Conservation (phyloP, 1,140 invertebrate species). For the Nymphalis io region DNA sequence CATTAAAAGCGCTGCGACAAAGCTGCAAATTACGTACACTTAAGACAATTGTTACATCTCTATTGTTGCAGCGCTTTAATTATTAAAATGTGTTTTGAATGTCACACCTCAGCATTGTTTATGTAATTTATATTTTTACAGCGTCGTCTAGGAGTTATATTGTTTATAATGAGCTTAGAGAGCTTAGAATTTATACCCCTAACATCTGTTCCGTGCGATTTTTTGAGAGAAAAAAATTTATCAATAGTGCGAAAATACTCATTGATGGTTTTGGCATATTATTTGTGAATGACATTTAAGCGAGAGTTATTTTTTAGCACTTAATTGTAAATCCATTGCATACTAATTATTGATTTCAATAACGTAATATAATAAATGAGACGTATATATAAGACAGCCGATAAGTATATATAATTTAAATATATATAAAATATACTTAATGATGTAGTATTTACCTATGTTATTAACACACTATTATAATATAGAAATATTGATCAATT, state of each 20-base stretch:
- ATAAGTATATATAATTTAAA: no score
- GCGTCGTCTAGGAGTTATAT: conserved; percentile 10
- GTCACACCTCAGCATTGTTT: conserved; percentile 37
- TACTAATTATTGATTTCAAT: no score
- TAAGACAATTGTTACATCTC: not conserved
- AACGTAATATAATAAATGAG: no score
- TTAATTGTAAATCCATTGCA: not conserved
- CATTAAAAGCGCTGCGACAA: not conserved
- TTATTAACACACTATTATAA: no score
- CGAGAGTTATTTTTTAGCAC: no score
- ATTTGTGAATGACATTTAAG: no score
- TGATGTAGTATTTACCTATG: no score
- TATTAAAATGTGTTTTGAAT: conserved; percentile 24
- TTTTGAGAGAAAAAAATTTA: not conserved
- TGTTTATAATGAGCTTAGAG: conserved; percentile 2
- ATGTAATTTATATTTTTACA: conserved; percentile 28
- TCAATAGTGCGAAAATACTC: no score
- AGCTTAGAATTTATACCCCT: not conserved
- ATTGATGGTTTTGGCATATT: no score
- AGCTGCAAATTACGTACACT: not conserved
- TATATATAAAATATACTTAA: no score
- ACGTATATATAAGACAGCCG: no score
- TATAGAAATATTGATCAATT: no score
- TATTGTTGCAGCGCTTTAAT: not conserved
- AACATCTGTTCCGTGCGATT: not conserved